These are phyloP conservation scores for Haplochromis vanheusdeni DNA, from an alignment of 2,113 vertebrate genomes.

Conservation along the genomic window DNA sequence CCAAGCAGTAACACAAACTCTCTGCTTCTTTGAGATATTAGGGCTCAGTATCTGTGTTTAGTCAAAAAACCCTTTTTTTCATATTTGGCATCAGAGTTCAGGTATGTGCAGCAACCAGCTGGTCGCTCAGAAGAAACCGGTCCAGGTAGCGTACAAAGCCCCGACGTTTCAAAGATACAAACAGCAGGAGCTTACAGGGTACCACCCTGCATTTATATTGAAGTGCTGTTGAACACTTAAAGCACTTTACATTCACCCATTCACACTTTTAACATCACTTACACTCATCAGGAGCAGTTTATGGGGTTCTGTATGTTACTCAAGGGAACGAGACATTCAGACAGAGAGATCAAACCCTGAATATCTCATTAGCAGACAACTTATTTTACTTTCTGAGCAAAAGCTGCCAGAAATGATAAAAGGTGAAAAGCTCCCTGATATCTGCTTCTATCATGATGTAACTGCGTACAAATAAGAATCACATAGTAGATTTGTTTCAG, in stretches of 20 bases:
- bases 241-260: not conserved
- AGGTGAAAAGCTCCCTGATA: not conserved
- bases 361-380: not conserved
- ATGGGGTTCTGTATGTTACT: not conserved
- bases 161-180: not conserved
- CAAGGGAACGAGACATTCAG: not conserved
- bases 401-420: not conserved
- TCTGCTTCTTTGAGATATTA: not conserved
- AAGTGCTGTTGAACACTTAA: not conserved
- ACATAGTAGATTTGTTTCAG: rapidly evolving
- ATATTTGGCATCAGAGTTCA: not conserved
- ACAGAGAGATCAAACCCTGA: not conserved
- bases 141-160: not conserved
- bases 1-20: not conserved
- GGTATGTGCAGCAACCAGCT: not conserved
- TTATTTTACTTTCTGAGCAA: not conserved
- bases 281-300: not conserved
- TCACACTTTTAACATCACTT: not conserved
- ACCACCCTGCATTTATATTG: not conserved
- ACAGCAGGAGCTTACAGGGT: not conserved
- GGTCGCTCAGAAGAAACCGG: not conserved
- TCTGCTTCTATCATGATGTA: not conserved
- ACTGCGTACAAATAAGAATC: not conserved
- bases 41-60: rapidly evolving
- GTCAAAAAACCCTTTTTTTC: not conserved